Percentiles rank a stretch among this genome's conserved stretches.
Evolutionary conservation across 2,113 vertebrate genomes (phyloP).

Genomic region (Ceyx cyanopectus): DNA sequence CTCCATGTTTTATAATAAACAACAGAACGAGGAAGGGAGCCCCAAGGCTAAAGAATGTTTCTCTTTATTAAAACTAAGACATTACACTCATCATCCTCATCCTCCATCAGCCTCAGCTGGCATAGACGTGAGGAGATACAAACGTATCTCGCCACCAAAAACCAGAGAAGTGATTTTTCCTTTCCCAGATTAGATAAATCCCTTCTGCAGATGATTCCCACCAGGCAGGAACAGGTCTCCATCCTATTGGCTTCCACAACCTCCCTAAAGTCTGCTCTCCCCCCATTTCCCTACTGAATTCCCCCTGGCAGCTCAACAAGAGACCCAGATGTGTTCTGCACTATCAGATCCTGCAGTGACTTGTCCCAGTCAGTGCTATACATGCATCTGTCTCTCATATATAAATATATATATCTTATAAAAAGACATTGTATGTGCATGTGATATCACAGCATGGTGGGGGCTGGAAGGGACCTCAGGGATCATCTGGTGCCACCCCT

Average conservation of each 20-base stretch:
- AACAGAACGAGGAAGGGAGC: background rate
- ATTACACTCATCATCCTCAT: too few species aligned
- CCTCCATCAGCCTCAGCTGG: too few species aligned
- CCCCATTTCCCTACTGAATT: background rate
- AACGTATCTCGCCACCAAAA: rapidly evolving
- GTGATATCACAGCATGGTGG: background rate
- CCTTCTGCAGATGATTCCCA: background rate
- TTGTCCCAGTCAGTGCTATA: background rate
- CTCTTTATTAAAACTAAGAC: background rate
- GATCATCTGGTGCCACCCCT: too few species aligned
- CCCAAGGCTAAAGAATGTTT: background rate
- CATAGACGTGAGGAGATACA: rapidly evolving
- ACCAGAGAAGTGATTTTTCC: background rate
- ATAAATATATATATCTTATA: too few species aligned
- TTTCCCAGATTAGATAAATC: background rate
- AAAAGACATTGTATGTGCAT: background rate
- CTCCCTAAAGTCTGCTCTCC: background rate
- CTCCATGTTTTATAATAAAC: background rate
- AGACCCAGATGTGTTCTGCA: background rate
- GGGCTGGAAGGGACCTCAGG: too few species aligned
- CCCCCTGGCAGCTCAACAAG: background rate
- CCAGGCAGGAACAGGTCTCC: background rate
- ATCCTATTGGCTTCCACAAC: background rate
- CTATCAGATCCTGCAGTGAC: background rate
- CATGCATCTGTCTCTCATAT: background rate